Percentiles rank a stretch among this genome's conserved stretches.
These are phyloP conservation scores for Prosopocoilus inquinatus DNA, from an alignment of 2,888 invertebrate genomes.

Conservation along the genomic window DNA sequence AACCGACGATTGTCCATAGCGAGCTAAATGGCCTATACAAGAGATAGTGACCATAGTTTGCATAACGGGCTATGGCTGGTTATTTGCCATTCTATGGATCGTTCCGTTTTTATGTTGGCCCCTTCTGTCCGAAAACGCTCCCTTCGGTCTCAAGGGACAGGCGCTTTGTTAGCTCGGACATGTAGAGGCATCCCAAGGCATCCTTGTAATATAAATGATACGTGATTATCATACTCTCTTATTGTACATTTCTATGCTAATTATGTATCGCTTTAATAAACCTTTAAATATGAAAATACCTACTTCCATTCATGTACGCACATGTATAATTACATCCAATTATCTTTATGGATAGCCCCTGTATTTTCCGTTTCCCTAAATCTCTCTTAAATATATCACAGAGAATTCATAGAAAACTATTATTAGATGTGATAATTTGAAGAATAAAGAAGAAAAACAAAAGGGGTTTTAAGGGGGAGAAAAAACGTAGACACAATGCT, in stretches of 20 bases:
- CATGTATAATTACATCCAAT: no score
- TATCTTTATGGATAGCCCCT: no score
- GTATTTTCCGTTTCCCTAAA: no score
- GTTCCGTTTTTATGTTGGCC: constrained; percentile 45
- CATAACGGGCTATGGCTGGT: constrained; percentile 47
- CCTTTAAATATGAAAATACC: background rate
- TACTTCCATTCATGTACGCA: no score
- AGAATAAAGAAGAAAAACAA: no score
- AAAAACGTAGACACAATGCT: no score
- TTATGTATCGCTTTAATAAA: constrained; percentile 5
- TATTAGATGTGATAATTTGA: no score
- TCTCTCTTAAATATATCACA: no score
- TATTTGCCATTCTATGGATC: constrained; percentile 44
- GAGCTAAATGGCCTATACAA: constrained; percentile 44
- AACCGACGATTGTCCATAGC: constrained; percentile 49
- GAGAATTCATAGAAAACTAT: no score
- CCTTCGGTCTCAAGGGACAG: constrained; percentile 6
- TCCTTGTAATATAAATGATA: constrained; percentile 45
- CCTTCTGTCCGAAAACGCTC: constrained; percentile 31
- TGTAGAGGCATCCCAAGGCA: constrained; percentile 27
- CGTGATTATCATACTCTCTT: constrained; percentile 45
- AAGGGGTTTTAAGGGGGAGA: no score
- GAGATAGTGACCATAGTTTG: constrained; percentile 48
- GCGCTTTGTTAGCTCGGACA: constrained; percentile 21
- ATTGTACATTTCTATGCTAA: constrained; percentile 23